Evolutionary conservation across 2,888 invertebrate genomes (phyloP), one percentile per base, ranked within the genome.

Genomic region (Rhagonycha lutea): DNA sequence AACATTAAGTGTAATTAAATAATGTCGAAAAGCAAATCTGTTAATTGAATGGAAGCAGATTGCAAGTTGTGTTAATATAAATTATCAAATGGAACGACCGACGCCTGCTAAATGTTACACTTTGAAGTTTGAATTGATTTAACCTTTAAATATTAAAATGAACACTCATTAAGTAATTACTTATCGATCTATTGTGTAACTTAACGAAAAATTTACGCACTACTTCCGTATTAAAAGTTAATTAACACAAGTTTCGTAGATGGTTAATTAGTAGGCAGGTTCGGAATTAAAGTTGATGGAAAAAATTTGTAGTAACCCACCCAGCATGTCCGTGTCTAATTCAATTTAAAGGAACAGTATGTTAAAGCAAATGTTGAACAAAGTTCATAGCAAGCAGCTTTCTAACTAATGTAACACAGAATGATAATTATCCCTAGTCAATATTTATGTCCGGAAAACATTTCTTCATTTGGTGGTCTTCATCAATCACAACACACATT

Each of bases 391-490:
- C 70, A 78, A 75, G 47, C 67, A 61, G 69, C 69, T 79, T 79
- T 78, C 62, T 70, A 76, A 78, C 80, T 79, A 72, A 62, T 76
- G 72, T 70, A 73, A 81, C 81, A 82, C 80, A 80, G 80, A 83
- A 83, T 79, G 85, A 86, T 86, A 86, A 86, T 86, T 86, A 86
- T 86, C 86, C 84, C 82, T 81, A 85, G 85, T 86, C 86, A 85
- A 86, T 86, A 86, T 65, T 65, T 84, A 84, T 85, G 85, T 86
- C 86, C 84, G 81, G 84, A 84, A 85, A 84, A 86, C 86, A 85
- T 86, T 86, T 86, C 86, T 87, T 86, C 85, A 86, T 87, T 84
- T 85, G 87, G 87, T 87, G 86, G 87, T 86, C 86, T 85, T 85
- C 87, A 86, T 86, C 86, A 86, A 87, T 86, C 86, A 86, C 84